Evolutionary conservation across 2,797 vertebrate genomes (phyloP), one percentile per base, ranked within the genome.

Genomic region (Eutrigla gurnardus): DNA sequence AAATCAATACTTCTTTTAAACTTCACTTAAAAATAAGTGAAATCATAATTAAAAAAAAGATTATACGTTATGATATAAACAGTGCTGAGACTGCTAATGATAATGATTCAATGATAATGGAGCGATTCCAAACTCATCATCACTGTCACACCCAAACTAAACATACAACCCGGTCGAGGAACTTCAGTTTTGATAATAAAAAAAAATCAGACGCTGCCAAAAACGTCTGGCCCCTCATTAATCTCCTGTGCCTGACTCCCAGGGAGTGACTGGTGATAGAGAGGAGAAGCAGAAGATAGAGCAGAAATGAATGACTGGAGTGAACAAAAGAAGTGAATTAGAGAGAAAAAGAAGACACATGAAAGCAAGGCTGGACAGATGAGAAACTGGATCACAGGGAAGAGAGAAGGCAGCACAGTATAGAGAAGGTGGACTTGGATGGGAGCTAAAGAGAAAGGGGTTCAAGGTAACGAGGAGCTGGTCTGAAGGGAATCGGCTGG

Each of bases 161-260:
- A 90, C 88, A 91, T 88, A 87, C 76, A 81, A 85, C 77, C 75
- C 9, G 52, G 62, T 78, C 73, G 83, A 81, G 70, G 78, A 87
- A 80, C 75, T 75, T 75, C 74, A 73, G 78, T 83, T 92, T 92
- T 93, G 89, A 93, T 93, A 90, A 93, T 75, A 91, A 84, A 92
- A 25, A 25, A 25, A 92, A 92, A 91, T 91, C 88, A 92, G 88
- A 88, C 82, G 85, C 76, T 88, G 86, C 90, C 89, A 91, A 87
- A 25, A 89, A 80, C 84, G 70, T 81, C 85, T 88, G 63, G n/a
- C 71, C 88, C 85, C 88, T 80, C 87, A 91, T 93, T 93, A 89
- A 93, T 94, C 91, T 92, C 87, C 72, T 70, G 75, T 17, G 54
- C 73, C 80, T 86, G 81, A 81, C 86, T 89, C 84, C 70, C 79